Evolutionary conservation across 2,888 invertebrate genomes (phyloP).

Genomic region (Meganola albula): DNA sequence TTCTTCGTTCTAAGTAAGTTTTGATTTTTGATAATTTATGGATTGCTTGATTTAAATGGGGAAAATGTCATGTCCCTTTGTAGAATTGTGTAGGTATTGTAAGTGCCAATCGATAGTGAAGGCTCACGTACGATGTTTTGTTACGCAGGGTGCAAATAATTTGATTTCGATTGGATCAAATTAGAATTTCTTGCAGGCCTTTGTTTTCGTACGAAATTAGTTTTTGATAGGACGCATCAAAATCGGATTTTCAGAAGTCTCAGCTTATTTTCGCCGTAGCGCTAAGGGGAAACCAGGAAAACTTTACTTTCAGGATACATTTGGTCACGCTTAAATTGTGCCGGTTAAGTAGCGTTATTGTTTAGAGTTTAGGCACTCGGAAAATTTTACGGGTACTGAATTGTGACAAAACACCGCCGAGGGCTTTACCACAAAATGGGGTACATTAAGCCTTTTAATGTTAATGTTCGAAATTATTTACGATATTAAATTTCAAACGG

Average conservation of each 20-base stretch:
- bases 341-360: slow-evolving; percentile 28
- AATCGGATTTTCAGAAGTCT: slow-evolving; percentile 49
- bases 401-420: slow-evolving; percentile 39
- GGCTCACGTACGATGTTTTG: slow-evolving; percentile 30
- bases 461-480: slow-evolving; percentile 45
- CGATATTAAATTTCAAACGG: slow-evolving; percentile 35
- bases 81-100: too few species aligned
- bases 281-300: slow-evolving; percentile 14
- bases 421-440: slow-evolving; percentile 34
- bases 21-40: too few species aligned
- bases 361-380: slow-evolving; percentile 23
- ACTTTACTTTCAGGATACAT: slow-evolving; percentile 22
- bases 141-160: slow-evolving; percentile 59
- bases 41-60: too few species aligned
- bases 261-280: slow-evolving; percentile 18
- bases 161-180: slow-evolving; percentile 72
- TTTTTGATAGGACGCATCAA: slow-evolving; percentile 70
- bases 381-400: slow-evolving; percentile 34
- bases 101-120: too few species aligned
- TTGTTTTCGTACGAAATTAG: slow-evolving; percentile 65
- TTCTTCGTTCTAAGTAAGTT: too few species aligned
- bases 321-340: slow-evolving; percentile 24
- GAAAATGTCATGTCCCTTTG: too few species aligned
- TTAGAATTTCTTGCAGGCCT: slow-evolving; percentile 62
- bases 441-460: slow-evolving; percentile 41